Conservation (phyloP, 2,113 vertebrate species). For the Psammodynastes pulverulentus region DNA sequence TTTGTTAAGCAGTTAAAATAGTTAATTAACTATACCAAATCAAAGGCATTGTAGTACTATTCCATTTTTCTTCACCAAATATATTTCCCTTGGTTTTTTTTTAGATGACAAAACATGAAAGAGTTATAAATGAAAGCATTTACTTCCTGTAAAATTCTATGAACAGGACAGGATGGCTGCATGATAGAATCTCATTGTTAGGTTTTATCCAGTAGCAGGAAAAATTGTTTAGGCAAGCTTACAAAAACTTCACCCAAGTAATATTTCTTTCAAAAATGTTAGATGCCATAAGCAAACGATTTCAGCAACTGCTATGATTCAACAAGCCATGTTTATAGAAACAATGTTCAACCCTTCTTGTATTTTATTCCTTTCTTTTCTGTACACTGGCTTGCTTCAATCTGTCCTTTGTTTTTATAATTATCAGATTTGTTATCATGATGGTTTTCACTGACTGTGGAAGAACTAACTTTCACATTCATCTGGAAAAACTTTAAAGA, state of each 20-base stretch:
- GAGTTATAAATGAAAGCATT: neutral
- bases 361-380: neutral
- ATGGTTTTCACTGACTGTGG: neutral
- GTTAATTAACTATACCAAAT: neutral
- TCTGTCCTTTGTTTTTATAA: neutral
- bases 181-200: neutral
- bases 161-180: neutral
- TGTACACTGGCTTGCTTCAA: neutral
- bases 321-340: neutral
- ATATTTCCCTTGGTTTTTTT: neutral
- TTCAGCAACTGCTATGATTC: neutral
- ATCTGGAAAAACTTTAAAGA: neutral
- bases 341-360: neutral
- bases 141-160: neutral
- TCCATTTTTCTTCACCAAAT: neutral
- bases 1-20: neutral
- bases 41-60: neutral
- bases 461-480: neutral
- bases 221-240: neutral
- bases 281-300: neutral
- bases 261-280: neutral
- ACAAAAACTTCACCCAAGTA: neutral
- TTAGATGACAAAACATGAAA: neutral
- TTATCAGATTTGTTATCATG: neutral
- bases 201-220: neutral